Evolutionary conservation across 2,888 invertebrate species (phyloP), one percentile per base, ranked within the genome.

Genomic region (Prenolepis imparis): DNA sequence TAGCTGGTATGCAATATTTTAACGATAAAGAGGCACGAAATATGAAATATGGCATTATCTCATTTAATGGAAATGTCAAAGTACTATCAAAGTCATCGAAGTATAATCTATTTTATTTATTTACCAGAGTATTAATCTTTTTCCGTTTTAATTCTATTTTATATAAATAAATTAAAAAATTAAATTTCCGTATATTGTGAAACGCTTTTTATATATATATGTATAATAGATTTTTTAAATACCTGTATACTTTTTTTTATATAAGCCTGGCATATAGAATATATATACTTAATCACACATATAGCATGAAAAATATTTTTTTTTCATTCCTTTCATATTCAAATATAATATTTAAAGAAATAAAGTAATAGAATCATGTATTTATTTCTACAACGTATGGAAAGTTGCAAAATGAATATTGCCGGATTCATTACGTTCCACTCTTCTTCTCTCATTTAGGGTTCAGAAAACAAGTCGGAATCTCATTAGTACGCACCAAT

Each of bases 401-500:
- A 28, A 52, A 5, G 5, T 52, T 18, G 21, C 18, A n/a, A 9
- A 15, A n/a, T 32, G 21, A 78, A 59, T 68, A 32, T 32, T 21
- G 18, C 18, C 12, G 12, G 32, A 12, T 78, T 78, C 68, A 59
- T 78, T 36, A 68, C 4, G 57, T 41, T 24, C 18, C n/a, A 21
- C 11, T 39, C 3, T 12, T 67, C n/a, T 61, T 44, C 15, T 77
- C 21, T 68, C 55, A 9, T 59, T 18, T 9, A 18, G 9, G 15
- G 44, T 18, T 28, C 44, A 15, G 21, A 44, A 32, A 80, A 12
- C 44, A 21, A 21, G 32, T 36, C 24, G 15, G 9, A 80, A 80
- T 70, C 70, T 80, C 59, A 59, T 80, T 80, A 70, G 44, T 44
- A 70, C 59, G 44, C 57, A 36, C 21, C 70, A 59, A 80, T 80